Evolutionary conservation across 1,140 invertebrate species (phyloP).

Genomic region (Argopecten irradians): DNA sequence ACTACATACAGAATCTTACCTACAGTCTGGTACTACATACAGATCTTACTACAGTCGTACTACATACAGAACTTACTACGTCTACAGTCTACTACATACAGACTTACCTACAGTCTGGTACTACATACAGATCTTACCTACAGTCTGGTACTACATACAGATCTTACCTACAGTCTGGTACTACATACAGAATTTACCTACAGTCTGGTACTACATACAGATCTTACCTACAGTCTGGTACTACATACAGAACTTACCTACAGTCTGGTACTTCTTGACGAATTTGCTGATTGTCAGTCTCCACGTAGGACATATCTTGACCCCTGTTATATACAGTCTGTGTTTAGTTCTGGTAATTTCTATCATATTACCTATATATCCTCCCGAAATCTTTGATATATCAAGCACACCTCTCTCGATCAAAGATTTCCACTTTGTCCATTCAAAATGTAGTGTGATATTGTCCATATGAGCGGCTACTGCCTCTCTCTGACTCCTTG

Average conservation of each 20-base stretch:
- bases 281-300: not conserved
- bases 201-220: too few species aligned
- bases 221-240: too few species aligned
- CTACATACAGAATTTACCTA: too few species aligned
- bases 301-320: not conserved
- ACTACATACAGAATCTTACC: too few species aligned
- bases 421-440: not conserved
- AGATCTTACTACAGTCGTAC: too few species aligned
- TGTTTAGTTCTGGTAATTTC: not conserved
- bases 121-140: too few species aligned
- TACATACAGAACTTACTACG: too few species aligned
- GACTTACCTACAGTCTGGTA: too few species aligned
- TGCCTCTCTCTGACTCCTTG: constrained; percentile 37
- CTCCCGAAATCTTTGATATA: not conserved
- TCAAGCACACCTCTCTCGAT: not conserved
- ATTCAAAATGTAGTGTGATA: constrained; percentile 38
- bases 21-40: too few species aligned
- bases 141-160: too few species aligned
- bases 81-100: too few species aligned
- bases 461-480: constrained; percentile 30
- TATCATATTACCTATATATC: not conserved
- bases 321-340: not conserved
- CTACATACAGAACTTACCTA: not conserved
- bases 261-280: not conserved
- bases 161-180: too few species aligned